Conservation (phyloP, 2,797 vertebrate genomes). For the Microhierax caerulescens region DNA sequence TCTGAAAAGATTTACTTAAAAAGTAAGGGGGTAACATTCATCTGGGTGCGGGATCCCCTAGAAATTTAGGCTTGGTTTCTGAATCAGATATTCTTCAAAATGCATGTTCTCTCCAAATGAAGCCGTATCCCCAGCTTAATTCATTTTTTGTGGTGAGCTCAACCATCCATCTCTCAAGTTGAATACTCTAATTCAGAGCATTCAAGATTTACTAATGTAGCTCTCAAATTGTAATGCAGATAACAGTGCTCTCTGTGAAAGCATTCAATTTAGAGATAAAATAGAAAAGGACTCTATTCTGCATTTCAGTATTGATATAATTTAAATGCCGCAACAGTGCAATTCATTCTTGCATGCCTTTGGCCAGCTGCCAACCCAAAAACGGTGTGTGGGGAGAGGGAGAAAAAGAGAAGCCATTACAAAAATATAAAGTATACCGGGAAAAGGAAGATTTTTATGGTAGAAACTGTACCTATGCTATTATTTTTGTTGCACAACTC, state of each 20-base stretch:
- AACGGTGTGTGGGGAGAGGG: background rate
- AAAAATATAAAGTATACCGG: background rate
- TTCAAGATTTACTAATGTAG: conserved; percentile 64
- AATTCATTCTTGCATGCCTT: conserved; percentile 41
- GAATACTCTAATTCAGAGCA: conserved; percentile 55
- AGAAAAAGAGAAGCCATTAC: background rate
- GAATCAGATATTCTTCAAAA: conserved; percentile 6
- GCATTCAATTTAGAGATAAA: conserved; percentile 65
- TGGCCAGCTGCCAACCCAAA: conserved; percentile 20
- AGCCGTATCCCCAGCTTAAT: conserved; percentile 14
- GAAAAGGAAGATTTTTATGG: background rate
- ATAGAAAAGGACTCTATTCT: conserved; percentile 41
- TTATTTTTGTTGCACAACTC: background rate
- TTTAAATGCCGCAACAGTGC: conserved; percentile 45
- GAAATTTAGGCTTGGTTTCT: conserved; percentile 4
- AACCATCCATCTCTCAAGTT: conserved; percentile 41
- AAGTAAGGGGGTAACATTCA: background rate
- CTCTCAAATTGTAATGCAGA: conserved; percentile 62
- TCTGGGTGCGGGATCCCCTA: background rate
- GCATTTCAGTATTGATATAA: conserved; percentile 48
- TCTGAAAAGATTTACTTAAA: background rate
- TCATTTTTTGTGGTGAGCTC: conserved; percentile 37
- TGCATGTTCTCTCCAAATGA: conserved; percentile 22
- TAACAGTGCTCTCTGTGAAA: conserved; percentile 54
- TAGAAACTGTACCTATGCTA: background rate